A percentile compares a stretch with the other conserved stretches of the same genome.
These are phyloP conservation scores for Accipiter virgatus DNA, from an alignment of 2,113 vertebrate species.

Conservation along the genomic window DNA sequence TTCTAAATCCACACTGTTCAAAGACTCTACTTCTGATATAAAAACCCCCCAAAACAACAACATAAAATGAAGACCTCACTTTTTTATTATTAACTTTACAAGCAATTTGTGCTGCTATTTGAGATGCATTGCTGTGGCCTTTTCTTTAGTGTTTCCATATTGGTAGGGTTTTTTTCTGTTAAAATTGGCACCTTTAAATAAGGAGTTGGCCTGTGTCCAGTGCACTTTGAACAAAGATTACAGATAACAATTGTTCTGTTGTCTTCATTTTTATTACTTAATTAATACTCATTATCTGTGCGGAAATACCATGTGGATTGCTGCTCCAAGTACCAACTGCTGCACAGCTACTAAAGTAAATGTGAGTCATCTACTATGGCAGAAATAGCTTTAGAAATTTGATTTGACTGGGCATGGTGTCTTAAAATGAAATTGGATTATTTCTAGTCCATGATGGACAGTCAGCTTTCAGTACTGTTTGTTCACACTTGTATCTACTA, in stretches of 20 bases:
- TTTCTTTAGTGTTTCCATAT: neutral
- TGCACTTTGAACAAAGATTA: neutral
- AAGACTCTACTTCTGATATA: neutral
- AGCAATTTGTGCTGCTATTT: neutral
- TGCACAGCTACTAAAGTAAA: neutral
- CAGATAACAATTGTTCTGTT: neutral
- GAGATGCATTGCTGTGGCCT: neutral
- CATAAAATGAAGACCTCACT: too few relatives aligned
- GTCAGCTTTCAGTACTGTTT: neutral
- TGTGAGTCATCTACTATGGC: neutral
- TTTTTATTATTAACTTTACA: neutral
- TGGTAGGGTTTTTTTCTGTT: neutral
- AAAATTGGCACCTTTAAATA: neutral
- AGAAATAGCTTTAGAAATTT: conserved; percentile 23
- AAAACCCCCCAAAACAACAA: neutral
- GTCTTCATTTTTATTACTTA: neutral
- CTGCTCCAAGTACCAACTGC: neutral
- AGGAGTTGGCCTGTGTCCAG: neutral
- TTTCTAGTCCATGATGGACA: neutral
- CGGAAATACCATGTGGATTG: neutral
- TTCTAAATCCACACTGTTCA: neutral
- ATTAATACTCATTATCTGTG: neutral
- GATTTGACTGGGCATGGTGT: neutral
- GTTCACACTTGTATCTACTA: neutral
- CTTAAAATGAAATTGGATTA: neutral